Evolutionary conservation across 2,888 invertebrate species (phyloP), one percentile per base, ranked within the genome.

Genomic region (Pollenia amentaria): DNA sequence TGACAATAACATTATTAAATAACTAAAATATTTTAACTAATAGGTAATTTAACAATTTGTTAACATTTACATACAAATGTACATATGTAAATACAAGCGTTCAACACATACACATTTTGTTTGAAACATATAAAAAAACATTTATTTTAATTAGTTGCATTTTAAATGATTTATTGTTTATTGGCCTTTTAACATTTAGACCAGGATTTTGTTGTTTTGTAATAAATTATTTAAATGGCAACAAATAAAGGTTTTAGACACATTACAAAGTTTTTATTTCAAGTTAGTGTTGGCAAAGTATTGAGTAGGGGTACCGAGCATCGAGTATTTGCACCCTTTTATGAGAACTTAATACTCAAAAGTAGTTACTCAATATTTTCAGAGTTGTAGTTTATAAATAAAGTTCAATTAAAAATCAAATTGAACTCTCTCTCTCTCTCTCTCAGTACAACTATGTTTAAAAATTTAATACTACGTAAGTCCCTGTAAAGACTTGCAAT

Each of bases 91-190:
- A 48, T 53, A 18, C 16, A 16, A 11, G 12, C 38, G 46, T 6
- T 16, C 7, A 11, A 44, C 1, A 18, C 12, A 48, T 2, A 62
- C 18, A 29, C 62, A 64, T 65, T 40, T 65, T 38, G 7, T 10
- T 29, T 29, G 29, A 29, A 29, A 18, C 18, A 14, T 29, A 67
- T 51, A 75, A 16, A 78, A 72, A 80, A 80, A 80, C 77, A 83
- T 87, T 77, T 80, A 87, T 81, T 87, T 87, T 87, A 87, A 87
- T 87, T 87, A 87, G 87, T 87, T 84, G 87, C 84, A 80, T 81
- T 87, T 73, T 87, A 72, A 84, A 81, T 87, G 87, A 87, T 87
- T 87, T 84, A 87, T 87, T 60, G 77, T 53, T 38, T 21, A 48
- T 67, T 84, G 62, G 77, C 84, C 76, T 67, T 83, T 81, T 76